Evolutionary conservation across 2,888 invertebrate genomes (phyloP).

Genomic region (Cacoxenus indagator): DNA sequence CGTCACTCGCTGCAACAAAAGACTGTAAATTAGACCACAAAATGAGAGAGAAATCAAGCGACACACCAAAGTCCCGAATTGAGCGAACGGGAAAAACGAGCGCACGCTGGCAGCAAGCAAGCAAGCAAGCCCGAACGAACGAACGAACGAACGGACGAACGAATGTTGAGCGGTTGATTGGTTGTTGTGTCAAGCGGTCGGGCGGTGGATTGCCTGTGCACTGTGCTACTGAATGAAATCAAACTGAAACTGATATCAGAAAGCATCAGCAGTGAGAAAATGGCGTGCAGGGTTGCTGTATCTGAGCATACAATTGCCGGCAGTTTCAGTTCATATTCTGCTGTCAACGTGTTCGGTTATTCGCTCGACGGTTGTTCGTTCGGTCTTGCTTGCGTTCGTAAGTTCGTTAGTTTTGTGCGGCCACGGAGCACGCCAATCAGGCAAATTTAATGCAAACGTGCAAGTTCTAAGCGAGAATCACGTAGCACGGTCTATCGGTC

Average conservation of each 20-base stretch:
- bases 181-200: too few species aligned
- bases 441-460: not conserved
- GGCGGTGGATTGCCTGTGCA: too few species aligned
- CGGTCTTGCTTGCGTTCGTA: not conserved
- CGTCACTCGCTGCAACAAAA: too few species aligned
- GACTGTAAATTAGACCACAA: too few species aligned
- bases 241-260: constrained; percentile 23
- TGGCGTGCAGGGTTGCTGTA: constrained; percentile 35
- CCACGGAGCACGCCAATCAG: too few species aligned
- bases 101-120: too few species aligned
- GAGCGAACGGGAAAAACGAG: not conserved
- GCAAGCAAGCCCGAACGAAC: not conserved
- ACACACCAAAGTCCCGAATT: not conserved
- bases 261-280: constrained; percentile 47
- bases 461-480: not conserved
- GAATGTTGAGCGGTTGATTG: too few species aligned
- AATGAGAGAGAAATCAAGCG: not conserved
- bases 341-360: constrained; percentile 9
- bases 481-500: not conserved
- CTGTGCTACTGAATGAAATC: not conserved
- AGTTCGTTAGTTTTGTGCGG: not conserved
- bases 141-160: too few species aligned
- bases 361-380: constrained; percentile 1
- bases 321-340: not conserved
- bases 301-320: not conserved